Base-by-base conservation (phyloP, 2,797 vertebrate species). In the Lophius americanus region DNA sequence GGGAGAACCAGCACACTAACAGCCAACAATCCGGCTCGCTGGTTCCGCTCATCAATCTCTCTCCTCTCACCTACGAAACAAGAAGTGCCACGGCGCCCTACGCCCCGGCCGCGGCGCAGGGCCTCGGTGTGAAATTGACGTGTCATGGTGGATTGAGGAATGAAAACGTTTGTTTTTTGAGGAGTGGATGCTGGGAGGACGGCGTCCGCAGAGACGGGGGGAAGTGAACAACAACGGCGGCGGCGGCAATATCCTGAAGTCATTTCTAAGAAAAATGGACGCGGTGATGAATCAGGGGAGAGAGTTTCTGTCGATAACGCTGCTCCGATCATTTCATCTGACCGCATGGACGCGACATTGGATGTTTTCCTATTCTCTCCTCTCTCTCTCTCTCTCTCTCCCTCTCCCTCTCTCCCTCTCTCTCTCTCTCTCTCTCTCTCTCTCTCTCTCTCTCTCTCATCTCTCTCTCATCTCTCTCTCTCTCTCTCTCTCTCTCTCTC, bases 21-120 rank as follows among this genome's bases (percentile, higher is more conserved):
- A 76, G 63, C 63, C 49, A 57, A 59, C 50, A 61, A 61, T 23
- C 23, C 23, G 64, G 70, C 46, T 50, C 51, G 47, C 47, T 59
- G 55, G 39, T 48, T 73, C 42, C 76, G 70, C 71, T 65, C 64
- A 79, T 75, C 60, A 38, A 57, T 71, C 68, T 44, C 12, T 60
- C 64, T 57, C 5, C 57, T 64, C 58, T 82, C 73, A 68, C 60
- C 49, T 71, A 58, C 64, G 59, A 47, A 68, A 56, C 52, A 9
- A 53, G 68, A 6, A 47, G 35, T 41, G 56, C 60, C 59, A 57
- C 59, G 62, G 55, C 55, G 46, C 82, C 23, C 23, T 71, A n/a
- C 43, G 70, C 54, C 67, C 64, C 46, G 39, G 36, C 52, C 9
- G 37, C 66, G 48, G 54, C 43, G 44, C 64, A 65, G 59, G 35